These are phyloP conservation scores for Pomacea maculata DNA, from an alignment of 1,140 invertebrate genomes.

Conservation along the genomic window DNA sequence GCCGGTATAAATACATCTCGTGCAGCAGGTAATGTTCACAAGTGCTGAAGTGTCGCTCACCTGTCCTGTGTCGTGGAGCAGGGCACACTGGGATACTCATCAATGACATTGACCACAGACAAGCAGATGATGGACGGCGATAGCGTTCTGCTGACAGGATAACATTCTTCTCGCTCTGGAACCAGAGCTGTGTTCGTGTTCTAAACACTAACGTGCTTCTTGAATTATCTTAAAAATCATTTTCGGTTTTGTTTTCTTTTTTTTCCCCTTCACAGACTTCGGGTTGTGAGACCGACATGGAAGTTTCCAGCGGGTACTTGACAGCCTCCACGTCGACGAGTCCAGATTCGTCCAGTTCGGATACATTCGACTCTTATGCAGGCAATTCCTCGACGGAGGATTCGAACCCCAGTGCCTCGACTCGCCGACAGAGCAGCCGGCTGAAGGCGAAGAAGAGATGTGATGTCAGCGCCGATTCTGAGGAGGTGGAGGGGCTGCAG, in stretches of 20 bases:
- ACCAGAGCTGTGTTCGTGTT: too few species aligned
- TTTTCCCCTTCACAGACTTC: neutral
- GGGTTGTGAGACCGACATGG: neutral
- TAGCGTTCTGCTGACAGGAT: too few species aligned
- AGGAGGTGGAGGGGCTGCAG: neutral
- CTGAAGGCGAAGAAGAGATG: constrained; percentile 11
- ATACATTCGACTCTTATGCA: neutral
- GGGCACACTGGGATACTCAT: neutral
- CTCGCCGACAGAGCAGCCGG: constrained; percentile 14
- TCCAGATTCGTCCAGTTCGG: neutral
- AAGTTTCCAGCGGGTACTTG: neutral
- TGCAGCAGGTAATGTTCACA: neutral
- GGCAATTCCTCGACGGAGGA: neutral
- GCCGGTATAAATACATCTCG: neutral
- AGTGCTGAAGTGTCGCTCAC: neutral
- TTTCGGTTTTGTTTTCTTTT: neutral
- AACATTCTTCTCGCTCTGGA: too few species aligned
- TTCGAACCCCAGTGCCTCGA: neutral
- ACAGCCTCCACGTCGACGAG: neutral
- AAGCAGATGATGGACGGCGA: neutral
- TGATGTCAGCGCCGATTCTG: neutral
- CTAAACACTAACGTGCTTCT: too few species aligned
- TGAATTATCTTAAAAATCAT: too few species aligned
- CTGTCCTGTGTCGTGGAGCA: neutral
- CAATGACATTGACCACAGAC: neutral